Percentiles rank a stretch among this genome's conserved stretches.
Evolutionary conservation across 2,888 invertebrate genomes (phyloP).

Genomic region (Nephrotoma appendiculata): DNA sequence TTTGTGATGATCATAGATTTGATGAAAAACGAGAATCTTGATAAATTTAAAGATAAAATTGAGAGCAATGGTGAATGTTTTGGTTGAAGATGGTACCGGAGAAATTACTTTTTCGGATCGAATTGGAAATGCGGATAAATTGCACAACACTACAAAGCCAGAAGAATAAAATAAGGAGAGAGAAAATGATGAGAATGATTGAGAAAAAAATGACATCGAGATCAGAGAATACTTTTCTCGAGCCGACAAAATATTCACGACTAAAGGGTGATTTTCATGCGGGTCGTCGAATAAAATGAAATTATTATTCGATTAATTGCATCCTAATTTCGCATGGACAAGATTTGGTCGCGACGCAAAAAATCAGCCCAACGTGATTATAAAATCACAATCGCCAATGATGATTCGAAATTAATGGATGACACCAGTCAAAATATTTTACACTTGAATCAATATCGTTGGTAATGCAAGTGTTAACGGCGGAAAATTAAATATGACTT

Average conservation of each 20-base stretch:
- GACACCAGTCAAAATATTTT: slow-evolving; percentile 75
- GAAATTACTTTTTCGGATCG: slow-evolving; percentile 85
- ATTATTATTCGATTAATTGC: slow-evolving; percentile 96
- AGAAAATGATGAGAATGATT: slow-evolving; percentile 53
- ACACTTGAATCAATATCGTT: slow-evolving; percentile 92
- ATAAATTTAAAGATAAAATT: slow-evolving; percentile 30
- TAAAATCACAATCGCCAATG: slow-evolving; percentile 90
- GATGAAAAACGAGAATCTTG: slow-evolving; percentile 56
- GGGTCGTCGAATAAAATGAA: slow-evolving; percentile 96
- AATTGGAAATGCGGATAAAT: slow-evolving; percentile 69
- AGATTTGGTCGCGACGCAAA: slow-evolving; percentile 94
- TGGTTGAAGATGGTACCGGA: slow-evolving; percentile 83
- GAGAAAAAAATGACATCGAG: slow-evolving; percentile 84
- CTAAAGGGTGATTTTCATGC: slow-evolving; percentile 92
- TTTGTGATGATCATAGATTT: slow-evolving; percentile 86
- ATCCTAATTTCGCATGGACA: slow-evolving; percentile 96
- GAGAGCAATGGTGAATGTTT: slow-evolving; percentile 55
- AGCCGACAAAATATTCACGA: slow-evolving; percentile 86
- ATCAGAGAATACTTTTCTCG: slow-evolving; percentile 92
- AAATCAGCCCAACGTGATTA: slow-evolving; percentile 93
- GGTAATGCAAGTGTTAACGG: slow-evolving; percentile 82
- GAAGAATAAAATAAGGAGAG: slow-evolving; percentile 55
- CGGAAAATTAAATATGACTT: slow-evolving; percentile 80
- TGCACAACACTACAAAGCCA: slow-evolving; percentile 72
- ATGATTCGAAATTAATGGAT: slow-evolving; percentile 88